phyloP scores from a whole-genome alignment of 2,888 invertebrate species.

The Trachelus tabidus region DNA sequence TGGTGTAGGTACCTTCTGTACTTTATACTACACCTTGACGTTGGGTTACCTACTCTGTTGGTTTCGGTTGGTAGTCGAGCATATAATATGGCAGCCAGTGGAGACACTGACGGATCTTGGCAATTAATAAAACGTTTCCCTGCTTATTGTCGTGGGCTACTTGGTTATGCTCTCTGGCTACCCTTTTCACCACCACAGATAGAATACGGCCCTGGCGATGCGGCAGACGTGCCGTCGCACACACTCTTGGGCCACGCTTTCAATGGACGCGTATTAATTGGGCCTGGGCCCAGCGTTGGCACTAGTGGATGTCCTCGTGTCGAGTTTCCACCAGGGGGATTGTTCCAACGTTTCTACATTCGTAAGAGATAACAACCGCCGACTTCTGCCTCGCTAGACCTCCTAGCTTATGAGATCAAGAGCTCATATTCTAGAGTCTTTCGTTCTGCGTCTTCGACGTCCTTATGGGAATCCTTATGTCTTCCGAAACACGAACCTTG shows the following conservation, averaged over 20 bases:
- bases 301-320: constrained; percentile 63
- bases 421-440: not conserved
- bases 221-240: constrained; percentile 22
- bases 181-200: constrained; percentile 47
- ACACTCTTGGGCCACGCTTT: constrained; percentile 43
- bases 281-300: constrained; percentile 56
- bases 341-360: constrained; percentile 37
- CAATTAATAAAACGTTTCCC: constrained; percentile 64
- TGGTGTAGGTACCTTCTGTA: not conserved
- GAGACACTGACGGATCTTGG: constrained; percentile 62
- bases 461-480: not conserved
- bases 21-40: not conserved
- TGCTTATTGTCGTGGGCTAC: constrained; percentile 61
- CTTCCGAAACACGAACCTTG: not conserved
- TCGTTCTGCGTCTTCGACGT: not conserved
- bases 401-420: constrained; percentile 8
- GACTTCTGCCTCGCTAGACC: constrained; percentile 5
- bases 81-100: constrained; percentile 55
- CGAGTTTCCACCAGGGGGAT: constrained; percentile 61
- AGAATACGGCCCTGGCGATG: constrained; percentile 12
- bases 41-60: constrained; percentile 5
- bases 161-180: constrained; percentile 55
- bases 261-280: constrained; percentile 64
- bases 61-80: constrained; percentile 49
- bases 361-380: constrained; percentile 9